Evolutionary conservation across 2,113 vertebrate species (phyloP).

Genomic region (Nerophis lumbriciformis): DNA sequence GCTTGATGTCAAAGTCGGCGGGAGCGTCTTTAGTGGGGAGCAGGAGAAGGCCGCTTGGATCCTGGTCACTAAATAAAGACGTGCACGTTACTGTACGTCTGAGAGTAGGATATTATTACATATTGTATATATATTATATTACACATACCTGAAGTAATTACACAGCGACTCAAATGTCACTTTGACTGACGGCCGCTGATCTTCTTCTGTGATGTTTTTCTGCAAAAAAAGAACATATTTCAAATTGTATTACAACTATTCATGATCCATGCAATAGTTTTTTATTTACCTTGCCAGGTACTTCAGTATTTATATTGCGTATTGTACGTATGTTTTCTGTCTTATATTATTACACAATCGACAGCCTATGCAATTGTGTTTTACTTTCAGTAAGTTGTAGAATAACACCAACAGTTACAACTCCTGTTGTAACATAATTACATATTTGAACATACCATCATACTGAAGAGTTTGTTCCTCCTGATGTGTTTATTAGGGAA

Average conservation of each 20-base stretch:
- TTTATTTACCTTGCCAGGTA: no score
- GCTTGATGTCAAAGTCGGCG: constrained; percentile 74
- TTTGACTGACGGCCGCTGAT: constrained; percentile 84
- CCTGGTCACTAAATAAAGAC: constrained; percentile 76
- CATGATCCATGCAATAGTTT: no score
- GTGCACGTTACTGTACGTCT: not conserved
- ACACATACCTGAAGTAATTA: constrained; percentile 87
- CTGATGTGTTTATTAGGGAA: constrained; percentile 86
- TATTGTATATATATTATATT: no score
- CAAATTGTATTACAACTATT: no score
- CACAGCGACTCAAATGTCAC: constrained; percentile 93
- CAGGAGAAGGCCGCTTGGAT: constrained; percentile 87
- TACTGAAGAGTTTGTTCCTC: constrained; percentile 85
- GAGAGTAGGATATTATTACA: not conserved
- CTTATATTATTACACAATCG: no score
- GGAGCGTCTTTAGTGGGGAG: constrained; percentile 84
- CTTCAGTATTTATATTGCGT: no score
- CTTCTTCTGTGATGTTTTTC: constrained; percentile 89
- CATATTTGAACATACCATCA: constrained; percentile 79
- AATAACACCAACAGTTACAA: no score
- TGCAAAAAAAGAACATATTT: constrained; percentile 47
- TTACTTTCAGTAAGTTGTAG: no score
- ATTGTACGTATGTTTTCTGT: no score
- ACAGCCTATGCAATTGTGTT: no score
- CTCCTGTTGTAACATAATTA: no score